A percentile compares a stretch with the other conserved stretches of the same genome.
Conservation (phyloP, 2,113 vertebrate genomes). For the Proterorhinus semilunaris region DNA sequence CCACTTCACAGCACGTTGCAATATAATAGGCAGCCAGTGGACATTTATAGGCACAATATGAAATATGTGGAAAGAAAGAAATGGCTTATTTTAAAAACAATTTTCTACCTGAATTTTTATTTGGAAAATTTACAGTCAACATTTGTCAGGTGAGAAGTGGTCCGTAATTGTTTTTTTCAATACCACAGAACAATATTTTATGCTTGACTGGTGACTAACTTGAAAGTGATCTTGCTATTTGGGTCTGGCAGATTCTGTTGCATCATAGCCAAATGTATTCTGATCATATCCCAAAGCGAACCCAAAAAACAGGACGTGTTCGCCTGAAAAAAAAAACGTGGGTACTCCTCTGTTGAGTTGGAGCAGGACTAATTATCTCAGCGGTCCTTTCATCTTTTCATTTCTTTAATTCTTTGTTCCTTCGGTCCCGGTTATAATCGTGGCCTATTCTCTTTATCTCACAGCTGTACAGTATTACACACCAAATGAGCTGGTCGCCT, state of each 20-base stretch:
- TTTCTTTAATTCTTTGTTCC: constrained; percentile 57
- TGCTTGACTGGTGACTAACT: background rate
- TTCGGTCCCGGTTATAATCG: constrained; percentile 49
- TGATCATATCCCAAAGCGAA: constrained; percentile 35
- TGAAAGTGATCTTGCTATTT: background rate
- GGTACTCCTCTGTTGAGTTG: constrained; percentile 37
- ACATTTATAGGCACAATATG: background rate
- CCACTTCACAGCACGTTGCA: background rate
- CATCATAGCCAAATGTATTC: constrained; percentile 32
- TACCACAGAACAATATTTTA: background rate
- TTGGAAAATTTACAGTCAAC: too few relatives aligned
- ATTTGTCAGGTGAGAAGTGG: too few relatives aligned
- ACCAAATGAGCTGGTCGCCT: constrained; percentile 57
- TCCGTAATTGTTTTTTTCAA: too few relatives aligned
- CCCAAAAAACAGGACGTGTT: constrained; percentile 26
- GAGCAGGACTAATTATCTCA: constrained; percentile 68
- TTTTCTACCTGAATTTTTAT: too few relatives aligned
- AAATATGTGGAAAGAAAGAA: too few relatives aligned
- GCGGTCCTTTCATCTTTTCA: constrained; percentile 64
- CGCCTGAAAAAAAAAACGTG: constrained; percentile 33
- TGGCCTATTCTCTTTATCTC: constrained; percentile 62
- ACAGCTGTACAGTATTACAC: constrained; percentile 59
- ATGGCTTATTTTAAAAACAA: too few relatives aligned
- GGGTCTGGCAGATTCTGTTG: constrained; percentile 15
- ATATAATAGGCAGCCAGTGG: background rate